phyloP scores from a whole-genome alignment of 2,797 vertebrate species.

The Apogon hyalosoma region DNA sequence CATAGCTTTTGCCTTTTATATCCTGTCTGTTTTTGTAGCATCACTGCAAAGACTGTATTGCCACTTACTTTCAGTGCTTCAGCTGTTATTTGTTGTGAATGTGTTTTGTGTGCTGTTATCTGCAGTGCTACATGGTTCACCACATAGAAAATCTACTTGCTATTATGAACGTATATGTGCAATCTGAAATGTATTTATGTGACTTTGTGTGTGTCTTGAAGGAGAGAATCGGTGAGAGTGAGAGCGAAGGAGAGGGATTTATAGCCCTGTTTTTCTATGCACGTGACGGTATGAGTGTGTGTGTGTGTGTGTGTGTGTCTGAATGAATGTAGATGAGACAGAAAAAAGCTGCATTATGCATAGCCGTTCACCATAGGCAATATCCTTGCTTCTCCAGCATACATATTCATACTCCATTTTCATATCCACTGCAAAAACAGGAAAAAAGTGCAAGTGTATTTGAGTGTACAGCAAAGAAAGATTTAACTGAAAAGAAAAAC shows the following conservation, averaged over 20 bases:
- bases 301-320: conserved; percentile 55
- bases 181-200: conserved; percentile 64
- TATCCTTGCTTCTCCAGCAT: conserved; percentile 80
- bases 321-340: conserved; percentile 82
- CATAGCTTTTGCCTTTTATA: conserved; percentile 54
- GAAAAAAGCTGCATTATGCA: conserved; percentile 87
- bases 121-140: conserved; percentile 50
- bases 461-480: conserved; percentile 55
- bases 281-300: conserved; percentile 60
- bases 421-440: conserved; percentile 74
- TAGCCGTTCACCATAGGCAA: conserved; percentile 83
- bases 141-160: conserved; percentile 49
- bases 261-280: conserved; percentile 68
- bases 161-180: conserved; percentile 55
- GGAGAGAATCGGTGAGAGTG: conserved; percentile 35
- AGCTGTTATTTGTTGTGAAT: conserved; percentile 53
- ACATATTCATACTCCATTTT: conserved; percentile 84
- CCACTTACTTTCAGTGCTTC: conserved; percentile 44
- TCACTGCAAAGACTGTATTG: conserved; percentile 42
- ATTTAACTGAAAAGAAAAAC: conserved; percentile 46
- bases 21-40: conserved; percentile 39
- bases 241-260: conserved; percentile 58
- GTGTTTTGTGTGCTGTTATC: conserved; percentile 60
- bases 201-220: conserved; percentile 61
- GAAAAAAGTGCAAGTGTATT: conserved; percentile 63